Conservation (phyloP, 2,888 invertebrate species). For the Papilio elwesi region DNA sequence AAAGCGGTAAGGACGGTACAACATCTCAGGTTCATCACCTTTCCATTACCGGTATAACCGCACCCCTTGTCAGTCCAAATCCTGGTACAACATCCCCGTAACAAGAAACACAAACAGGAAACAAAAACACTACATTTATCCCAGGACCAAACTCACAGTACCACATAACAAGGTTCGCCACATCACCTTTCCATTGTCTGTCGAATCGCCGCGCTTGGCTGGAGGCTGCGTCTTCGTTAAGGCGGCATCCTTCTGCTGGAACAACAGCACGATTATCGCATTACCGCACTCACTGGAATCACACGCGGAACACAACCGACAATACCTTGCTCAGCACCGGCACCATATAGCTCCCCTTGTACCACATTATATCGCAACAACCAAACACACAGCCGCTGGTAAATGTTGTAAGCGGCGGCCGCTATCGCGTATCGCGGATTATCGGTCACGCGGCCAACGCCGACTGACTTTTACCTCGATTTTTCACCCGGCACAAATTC, state of each 20-base stretch:
- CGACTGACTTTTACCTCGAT: neutral
- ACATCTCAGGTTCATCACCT: neutral
- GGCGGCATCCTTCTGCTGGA: slow-evolving; percentile 49
- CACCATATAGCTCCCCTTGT: slow-evolving; percentile 57
- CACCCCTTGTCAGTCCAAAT: neutral
- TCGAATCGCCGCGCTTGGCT: neutral
- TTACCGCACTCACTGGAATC: slow-evolving; percentile 46
- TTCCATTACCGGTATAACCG: neutral
- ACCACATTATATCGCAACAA: slow-evolving; percentile 52
- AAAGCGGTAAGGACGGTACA: neutral
- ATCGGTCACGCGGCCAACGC: slow-evolving; percentile 44
- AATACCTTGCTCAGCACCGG: slow-evolving; percentile 58
- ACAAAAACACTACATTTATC: neutral
- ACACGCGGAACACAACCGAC: slow-evolving; percentile 40
- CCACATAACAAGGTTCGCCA: slow-evolving; percentile 32
- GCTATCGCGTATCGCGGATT: slow-evolving; percentile 44
- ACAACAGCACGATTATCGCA: slow-evolving; percentile 48
- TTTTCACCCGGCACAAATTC: neutral
- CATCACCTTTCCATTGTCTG: slow-evolving; percentile 28
- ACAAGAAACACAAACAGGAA: neutral
- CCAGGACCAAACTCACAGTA: neutral
- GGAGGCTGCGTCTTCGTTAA: neutral
- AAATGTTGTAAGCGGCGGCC: slow-evolving; percentile 3
- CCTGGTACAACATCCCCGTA: neutral
- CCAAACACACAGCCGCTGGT: slow-evolving; percentile 44